phyloP scores from a whole-genome alignment of 2,888 invertebrate genomes.

The Sinodicranocentrus sp. region DNA sequence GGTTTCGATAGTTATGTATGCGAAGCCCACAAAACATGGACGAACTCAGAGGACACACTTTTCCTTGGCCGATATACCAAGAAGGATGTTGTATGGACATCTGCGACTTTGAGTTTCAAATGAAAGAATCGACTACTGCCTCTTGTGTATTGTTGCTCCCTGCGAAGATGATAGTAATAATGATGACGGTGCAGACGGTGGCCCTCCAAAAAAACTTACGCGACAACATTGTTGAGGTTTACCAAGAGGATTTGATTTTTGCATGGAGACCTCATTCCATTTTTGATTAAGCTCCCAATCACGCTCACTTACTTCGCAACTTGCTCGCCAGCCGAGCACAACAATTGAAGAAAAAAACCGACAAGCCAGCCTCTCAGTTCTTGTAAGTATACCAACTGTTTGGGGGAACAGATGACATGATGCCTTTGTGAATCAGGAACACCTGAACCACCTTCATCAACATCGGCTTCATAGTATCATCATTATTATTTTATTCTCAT shows the following conservation, averaged over 20 bases:
- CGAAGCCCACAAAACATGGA: constrained; percentile 35
- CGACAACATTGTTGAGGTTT: constrained; percentile 60
- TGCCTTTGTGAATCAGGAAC: constrained; percentile 59
- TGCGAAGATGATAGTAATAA: constrained; percentile 6
- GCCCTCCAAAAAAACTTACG: constrained; percentile 64
- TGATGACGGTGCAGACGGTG: constrained; percentile 31
- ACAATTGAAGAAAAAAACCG: constrained; percentile 25
- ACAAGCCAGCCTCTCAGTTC: no score
- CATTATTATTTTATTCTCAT: constrained; percentile 52
- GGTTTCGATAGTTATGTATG: constrained; percentile 36
- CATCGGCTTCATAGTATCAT: constrained; percentile 20
- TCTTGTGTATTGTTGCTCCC: constrained; percentile 5
- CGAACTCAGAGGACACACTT: constrained; percentile 54
- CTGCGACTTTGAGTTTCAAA: constrained; percentile 22
- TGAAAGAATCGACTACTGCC: constrained; percentile 1
- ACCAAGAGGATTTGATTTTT: constrained; percentile 62
- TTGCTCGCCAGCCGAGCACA: constrained; percentile 6
- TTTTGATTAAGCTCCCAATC: constrained; percentile 69
- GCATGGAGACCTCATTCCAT: constrained; percentile 71
- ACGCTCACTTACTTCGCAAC: constrained; percentile 50
- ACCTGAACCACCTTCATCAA: constrained; percentile 43
- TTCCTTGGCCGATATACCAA: constrained; percentile 16
- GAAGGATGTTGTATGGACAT: constrained; percentile 36
- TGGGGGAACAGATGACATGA: constrained; percentile 7
- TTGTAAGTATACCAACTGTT: constrained; percentile 27